A percentile compares a stretch with the other conserved stretches of the same genome.
Conservation (phyloP, 2,113 vertebrate genomes). For the Podiceps cristatus region DNA sequence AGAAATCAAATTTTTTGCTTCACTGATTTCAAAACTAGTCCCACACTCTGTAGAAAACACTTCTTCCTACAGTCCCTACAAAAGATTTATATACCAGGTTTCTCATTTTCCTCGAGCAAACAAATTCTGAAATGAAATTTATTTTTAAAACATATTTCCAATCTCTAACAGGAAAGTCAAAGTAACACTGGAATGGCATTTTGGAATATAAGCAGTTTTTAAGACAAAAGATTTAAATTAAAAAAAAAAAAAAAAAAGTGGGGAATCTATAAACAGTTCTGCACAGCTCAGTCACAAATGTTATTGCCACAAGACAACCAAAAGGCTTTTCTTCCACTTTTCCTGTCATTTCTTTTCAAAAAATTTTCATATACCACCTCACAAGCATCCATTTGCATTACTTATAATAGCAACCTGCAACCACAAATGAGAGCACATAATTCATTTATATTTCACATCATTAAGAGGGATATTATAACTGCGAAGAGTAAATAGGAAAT, state of each 20-base stretch:
- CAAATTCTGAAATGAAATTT: not conserved
- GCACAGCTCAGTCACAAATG: not conserved
- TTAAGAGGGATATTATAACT: conserved; percentile 44
- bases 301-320: not conserved
- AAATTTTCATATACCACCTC: not conserved
- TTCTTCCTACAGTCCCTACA: not conserved
- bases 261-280: not conserved
- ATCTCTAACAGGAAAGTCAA: not conserved
- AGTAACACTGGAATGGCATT: not conserved
- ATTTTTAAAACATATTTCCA: conserved; percentile 26
- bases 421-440: conserved; percentile 25
- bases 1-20: not conserved
- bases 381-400: not conserved
- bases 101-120: conserved; percentile 17
- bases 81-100: not conserved
- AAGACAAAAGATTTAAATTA: not conserved
- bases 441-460: conserved; percentile 62
- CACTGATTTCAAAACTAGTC: not conserved
- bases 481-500: conserved; percentile 47
- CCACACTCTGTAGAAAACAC: not conserved
- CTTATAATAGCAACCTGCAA: conserved; percentile 10
- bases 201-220: not conserved
- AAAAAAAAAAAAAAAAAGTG: not conserved
- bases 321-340: not conserved
- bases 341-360: not conserved